Base-by-base conservation (phyloP, 2,888 invertebrate species). In the Hybos culiciformis region DNA sequence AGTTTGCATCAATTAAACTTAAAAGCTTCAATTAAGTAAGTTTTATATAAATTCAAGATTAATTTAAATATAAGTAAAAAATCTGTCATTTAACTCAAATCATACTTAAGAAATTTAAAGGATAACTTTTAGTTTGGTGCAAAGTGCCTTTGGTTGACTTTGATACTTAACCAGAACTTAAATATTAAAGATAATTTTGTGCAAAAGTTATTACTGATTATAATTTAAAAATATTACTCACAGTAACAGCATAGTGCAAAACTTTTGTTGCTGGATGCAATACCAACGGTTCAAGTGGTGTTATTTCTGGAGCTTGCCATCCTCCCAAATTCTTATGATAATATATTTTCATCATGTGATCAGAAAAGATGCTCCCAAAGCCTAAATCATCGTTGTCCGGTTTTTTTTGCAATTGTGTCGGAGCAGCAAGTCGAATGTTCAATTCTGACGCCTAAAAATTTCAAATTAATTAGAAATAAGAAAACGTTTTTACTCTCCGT, bases 251-350 rank as follows among this genome's bases (percentile, higher is more conserved):
- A 63, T 97, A 97, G 62, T 97, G 96, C 29, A 96, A 70, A 34
- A 91, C 93, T 75, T 97, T 97, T 4, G 94, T 84, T 6, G 90
- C 97, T 2, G 97, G 97, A 67, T 97, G 96, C 49, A 97, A 69
- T 14, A 76, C 75, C 44, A 98, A 72, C 63, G 88, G 82, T 66
- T 90, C 86, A 53, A 97, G 74, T 0, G 94, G 94, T 42, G 78
- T 75, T 46, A 97, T 93, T 61, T 81, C 78, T 2, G 97, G 96
- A 55, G 76, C 77, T 57, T 83, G 85, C 97, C 97, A 97, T 12
- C 97, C 96, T 9, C 96, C 96, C 37, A 83, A 67, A 41, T 76
- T 74, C 53, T 76, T 76, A 55, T 82, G 77, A 70, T 87, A 94
- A 53, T 83, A 79, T 40, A 90, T 73, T 69, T 84, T 86, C 37